phyloP scores from a whole-genome alignment of 1,140 invertebrate species.

The Solenopsis invicta region DNA sequence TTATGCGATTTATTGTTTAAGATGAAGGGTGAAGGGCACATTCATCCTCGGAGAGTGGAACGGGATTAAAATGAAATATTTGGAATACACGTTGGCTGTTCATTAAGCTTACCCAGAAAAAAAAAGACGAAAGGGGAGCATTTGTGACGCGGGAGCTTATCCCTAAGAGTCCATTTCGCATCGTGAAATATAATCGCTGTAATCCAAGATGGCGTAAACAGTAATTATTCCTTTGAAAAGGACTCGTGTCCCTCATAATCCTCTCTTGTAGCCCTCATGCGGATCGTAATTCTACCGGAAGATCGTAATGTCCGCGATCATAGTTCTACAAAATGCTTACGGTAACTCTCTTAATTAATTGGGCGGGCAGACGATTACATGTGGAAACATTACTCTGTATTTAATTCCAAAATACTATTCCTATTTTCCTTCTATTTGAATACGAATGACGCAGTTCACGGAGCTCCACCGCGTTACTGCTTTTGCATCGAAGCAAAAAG shows the following conservation, averaged over 20 bases:
- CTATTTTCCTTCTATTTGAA: not conserved
- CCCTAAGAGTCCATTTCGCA: slow-evolving; percentile 61
- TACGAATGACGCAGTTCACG: not conserved
- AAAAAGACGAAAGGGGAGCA: slow-evolving; percentile 41
- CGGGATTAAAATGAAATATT: slow-evolving; percentile 67
- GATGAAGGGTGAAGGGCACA: slow-evolving; percentile 22
- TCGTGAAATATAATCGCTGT: slow-evolving; percentile 57
- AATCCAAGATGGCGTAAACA: slow-evolving; percentile 62
- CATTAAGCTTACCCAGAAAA: slow-evolving; percentile 37
- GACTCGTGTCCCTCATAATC: slow-evolving; percentile 63
- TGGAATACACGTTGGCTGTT: slow-evolving; percentile 55
- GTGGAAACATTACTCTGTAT: not conserved
- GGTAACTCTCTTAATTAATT: slow-evolving; percentile 67
- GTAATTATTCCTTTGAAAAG: slow-evolving; percentile 67
- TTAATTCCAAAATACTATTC: slow-evolving; percentile 20
- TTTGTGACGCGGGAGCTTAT: slow-evolving; percentile 48
- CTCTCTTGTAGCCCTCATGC: slow-evolving; percentile 12
- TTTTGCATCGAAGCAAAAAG: slow-evolving; percentile 2
- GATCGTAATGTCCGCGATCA: slow-evolving; percentile 31
- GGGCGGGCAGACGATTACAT: not conserved
- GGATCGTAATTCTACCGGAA: slow-evolving; percentile 52
- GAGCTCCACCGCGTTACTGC: not conserved
- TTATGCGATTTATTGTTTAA: slow-evolving; percentile 47
- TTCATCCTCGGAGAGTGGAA: slow-evolving; percentile 36
- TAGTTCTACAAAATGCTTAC: slow-evolving; percentile 25